Base-by-base conservation (phyloP, 1,140 invertebrate species). In the Atopsyche davidsoni region DNA sequence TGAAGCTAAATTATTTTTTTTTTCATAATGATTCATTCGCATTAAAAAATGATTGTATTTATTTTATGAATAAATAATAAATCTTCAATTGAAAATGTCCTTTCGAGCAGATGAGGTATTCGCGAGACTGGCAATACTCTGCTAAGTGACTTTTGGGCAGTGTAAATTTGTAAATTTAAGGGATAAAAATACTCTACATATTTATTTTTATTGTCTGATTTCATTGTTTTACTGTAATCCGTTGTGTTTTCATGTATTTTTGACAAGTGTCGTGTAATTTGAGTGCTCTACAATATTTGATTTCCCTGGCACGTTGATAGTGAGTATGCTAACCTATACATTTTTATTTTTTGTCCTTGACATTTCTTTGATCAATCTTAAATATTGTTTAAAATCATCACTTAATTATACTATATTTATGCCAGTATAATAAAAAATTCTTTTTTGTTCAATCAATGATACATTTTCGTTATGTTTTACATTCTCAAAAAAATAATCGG, bases 301-400 rank as follows among this genome's bases (percentile, higher is more conserved):
- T 38, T 46, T 38, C 6, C 16, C 18, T 46, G 21, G 45, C 34
- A 46, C 39, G 45, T 23, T 46, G 32, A 46, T 46, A 35, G 45
- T 46, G 22, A 46, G 45, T 38, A 23, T 18, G 23, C 21, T 38
- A 46, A 40, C 34, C 45, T 38, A 38, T 21, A 46, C 34, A 19
- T 21, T 38, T 46, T 38, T 36, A 22, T n/a, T 38, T 46, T 46
- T 46, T 46, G 45, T 46, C 45, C 45, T 46, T 46, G 45, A 46
- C 45, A 46, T 46, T 46, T 46, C 32, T 46, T 4, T 46, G 24
- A 46, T 45, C 25, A 24, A 38, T 46, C 36, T 46, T 46, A 46
- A 46, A 28, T 6, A 7, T n/a, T 6, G n/a, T 6, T 6, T 28
- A 28, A 28, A 28, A 28, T 6, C n/a, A 28, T n/a, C n/a, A n/a